A percentile compares a stretch with the other conserved stretches of the same genome.
phyloP scores from a whole-genome alignment of 1,140 invertebrate species.

The Cotesia vestalis region DNA sequence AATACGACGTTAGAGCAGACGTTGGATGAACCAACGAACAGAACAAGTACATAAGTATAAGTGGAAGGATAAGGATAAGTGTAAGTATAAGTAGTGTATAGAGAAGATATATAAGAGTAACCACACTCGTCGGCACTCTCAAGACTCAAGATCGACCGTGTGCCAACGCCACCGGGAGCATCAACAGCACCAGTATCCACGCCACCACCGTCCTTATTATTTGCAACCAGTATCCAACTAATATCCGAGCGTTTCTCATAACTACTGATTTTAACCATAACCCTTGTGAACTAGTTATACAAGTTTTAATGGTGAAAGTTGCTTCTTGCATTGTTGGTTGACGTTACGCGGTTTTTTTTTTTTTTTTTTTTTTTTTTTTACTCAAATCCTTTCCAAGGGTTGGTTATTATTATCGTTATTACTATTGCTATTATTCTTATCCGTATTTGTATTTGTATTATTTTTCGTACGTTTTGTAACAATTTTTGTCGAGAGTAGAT shows the following conservation, averaged over 20 bases:
- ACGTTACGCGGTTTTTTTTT: no score
- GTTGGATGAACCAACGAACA: slow-evolving; percentile 17
- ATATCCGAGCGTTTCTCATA: slow-evolving; percentile 3
- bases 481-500: no score
- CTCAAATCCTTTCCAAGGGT: no score
- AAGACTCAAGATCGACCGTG: slow-evolving; percentile 27
- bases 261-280: not conserved
- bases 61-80: no score
- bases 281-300: not conserved
- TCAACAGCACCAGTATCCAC: slow-evolving; percentile 14
- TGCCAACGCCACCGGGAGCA: slow-evolving; percentile 21
- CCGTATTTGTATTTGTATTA: no score
- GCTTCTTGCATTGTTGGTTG: not conserved
- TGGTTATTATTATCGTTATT: no score
- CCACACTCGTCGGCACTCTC: slow-evolving; percentile 3
- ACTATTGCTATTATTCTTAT: no score
- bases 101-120: not conserved
- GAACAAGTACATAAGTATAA: not conserved
- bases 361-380: no score
- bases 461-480: no score
- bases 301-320: not conserved
- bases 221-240: slow-evolving; percentile 18
- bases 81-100: no score
- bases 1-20: no score
- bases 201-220: slow-evolving; percentile 15